A percentile compares a stretch with the other conserved stretches of the same genome.
These are phyloP conservation scores for Ophraella communa DNA, from an alignment of 2,888 invertebrate genomes.

Conservation along the genomic window DNA sequence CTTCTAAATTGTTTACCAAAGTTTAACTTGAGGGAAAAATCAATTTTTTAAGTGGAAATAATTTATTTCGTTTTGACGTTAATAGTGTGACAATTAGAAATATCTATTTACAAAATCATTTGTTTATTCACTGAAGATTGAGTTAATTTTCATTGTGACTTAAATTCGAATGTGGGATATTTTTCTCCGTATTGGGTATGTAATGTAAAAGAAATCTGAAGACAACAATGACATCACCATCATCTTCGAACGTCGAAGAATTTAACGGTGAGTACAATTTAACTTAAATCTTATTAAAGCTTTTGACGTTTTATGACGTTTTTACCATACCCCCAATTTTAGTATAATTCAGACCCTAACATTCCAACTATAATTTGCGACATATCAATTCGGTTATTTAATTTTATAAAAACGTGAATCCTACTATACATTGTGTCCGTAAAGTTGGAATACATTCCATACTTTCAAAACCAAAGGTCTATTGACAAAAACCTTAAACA, in stretches of 20 bases:
- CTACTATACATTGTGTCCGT: too few relatives aligned
- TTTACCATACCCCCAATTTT: neutral
- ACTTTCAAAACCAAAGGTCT: too few relatives aligned
- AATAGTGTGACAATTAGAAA: neutral
- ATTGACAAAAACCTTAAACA: too few relatives aligned
- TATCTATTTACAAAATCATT: conserved; percentile 48
- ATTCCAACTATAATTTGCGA: too few relatives aligned
- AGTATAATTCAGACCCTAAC: neutral
- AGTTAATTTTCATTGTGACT: conserved; percentile 44
- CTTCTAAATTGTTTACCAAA: too few relatives aligned
- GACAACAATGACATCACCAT: conserved; percentile 37
- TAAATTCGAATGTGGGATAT: conserved; percentile 44
- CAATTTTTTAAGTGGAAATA: neutral
- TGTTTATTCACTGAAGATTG: conserved; percentile 45
- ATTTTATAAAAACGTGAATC: too few relatives aligned
- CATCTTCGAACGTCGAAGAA: conserved; percentile 35
- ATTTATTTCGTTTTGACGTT: neutral
- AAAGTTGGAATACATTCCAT: too few relatives aligned
- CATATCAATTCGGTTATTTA: too few relatives aligned
- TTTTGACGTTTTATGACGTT: conserved; percentile 32
- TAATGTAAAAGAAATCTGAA: conserved; percentile 33
- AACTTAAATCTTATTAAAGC: neutral
- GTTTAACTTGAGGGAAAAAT: neutral
- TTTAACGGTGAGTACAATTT: conserved; percentile 29
- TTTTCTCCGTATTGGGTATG: conserved; percentile 36